These are phyloP conservation scores for Drosophila mojavensis DNA, from an alignment of 1,140 invertebrate species.

Conservation along the genomic window DNA sequence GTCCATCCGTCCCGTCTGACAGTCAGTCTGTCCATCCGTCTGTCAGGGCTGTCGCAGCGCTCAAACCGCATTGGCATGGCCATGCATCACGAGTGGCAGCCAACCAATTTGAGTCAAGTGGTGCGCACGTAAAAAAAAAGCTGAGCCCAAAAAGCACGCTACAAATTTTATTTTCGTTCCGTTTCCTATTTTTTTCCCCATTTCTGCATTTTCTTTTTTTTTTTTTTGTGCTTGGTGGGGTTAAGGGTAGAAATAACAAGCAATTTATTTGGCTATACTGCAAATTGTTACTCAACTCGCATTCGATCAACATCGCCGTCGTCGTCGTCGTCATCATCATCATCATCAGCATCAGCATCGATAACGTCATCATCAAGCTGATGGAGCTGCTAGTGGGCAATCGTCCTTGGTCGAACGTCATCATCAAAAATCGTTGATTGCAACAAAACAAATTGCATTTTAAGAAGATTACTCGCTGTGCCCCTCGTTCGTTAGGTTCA, in stretches of 20 bases:
- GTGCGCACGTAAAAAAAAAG: constrained; percentile 64
- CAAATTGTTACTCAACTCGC: constrained; percentile 79
- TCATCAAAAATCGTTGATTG: constrained; percentile 82
- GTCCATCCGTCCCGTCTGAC: constrained; percentile 14
- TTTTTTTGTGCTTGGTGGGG: constrained; percentile 25
- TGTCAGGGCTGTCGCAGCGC: constrained; percentile 68
- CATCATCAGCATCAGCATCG: constrained; percentile 12
- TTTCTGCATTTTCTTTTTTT: constrained; percentile 1
- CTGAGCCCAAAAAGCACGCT: constrained; percentile 52
- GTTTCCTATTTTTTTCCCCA: constrained; percentile 24
- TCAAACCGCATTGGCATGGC: constrained; percentile 75
- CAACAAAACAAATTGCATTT: constrained; percentile 82
- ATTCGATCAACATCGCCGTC: constrained; percentile 70
- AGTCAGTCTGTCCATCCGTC: constrained; percentile 37
- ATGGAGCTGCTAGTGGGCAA: constrained; percentile 2
- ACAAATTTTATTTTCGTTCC: constrained; percentile 74
- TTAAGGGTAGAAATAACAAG: constrained; percentile 67
- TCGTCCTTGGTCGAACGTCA: constrained; percentile 43
- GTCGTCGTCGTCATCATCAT: constrained; percentile 37
- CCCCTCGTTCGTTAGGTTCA: constrained; percentile 14
- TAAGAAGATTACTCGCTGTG: constrained; percentile 71
- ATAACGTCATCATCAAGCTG: constrained; percentile 1
- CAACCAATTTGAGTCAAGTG: constrained; percentile 74
- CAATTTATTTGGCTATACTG: constrained; percentile 80
- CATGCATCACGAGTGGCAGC: constrained; percentile 71